Evolutionary conservation across 2,888 invertebrate genomes (phyloP), one percentile per base, ranked within the genome.

Genomic region (Metacarcinus magister): DNA sequence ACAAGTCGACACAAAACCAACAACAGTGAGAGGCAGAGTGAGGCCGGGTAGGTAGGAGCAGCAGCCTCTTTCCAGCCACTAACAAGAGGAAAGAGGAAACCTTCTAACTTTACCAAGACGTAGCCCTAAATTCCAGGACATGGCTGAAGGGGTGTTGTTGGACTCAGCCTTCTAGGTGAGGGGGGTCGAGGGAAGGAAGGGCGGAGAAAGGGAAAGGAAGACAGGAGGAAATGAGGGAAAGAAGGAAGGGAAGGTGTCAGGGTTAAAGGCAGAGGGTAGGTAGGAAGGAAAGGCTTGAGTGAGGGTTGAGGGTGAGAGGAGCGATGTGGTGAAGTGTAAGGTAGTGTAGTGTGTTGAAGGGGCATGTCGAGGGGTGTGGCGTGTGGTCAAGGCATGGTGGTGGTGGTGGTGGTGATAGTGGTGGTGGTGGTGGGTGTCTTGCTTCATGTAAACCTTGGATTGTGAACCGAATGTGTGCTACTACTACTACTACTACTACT

Each of bases 41-140:
- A 54, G 67, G 67, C n/a, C n/a, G 67, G 67, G n/a, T n/a, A 54
- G 67, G n/a, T n/a, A 54, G 54, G 13, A 54, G 54, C 54, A 10
- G 54, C 48, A 48, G 48, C 48, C 32, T 32, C 32, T 16, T 82
- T 28, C 32, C 82, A 32, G 2, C 82, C 32, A 32, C 82, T 82
- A 82, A 82, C 82, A 32, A 82, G 82, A 82, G 82, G 82, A 82
- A 32, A 82, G 82, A 32, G 82, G 82, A 82, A 28, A 32, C 82
- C 5, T 7, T 32, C 82, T 82, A 82, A 82, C 82, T 82, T 82
- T 32, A 13, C 13, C 32, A n/a, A 82, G 32, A 82, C 82, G 32
- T 28, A 82, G 67, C 67, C 67, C n/a, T 67, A 67, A 67, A 67
- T 67, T 67, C 67, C 19, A n/a, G 13, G n/a, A 19, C 67, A 5